Conservation (phyloP, 2,113 vertebrate genomes). For the Erpornis zantholeuca region DNA sequence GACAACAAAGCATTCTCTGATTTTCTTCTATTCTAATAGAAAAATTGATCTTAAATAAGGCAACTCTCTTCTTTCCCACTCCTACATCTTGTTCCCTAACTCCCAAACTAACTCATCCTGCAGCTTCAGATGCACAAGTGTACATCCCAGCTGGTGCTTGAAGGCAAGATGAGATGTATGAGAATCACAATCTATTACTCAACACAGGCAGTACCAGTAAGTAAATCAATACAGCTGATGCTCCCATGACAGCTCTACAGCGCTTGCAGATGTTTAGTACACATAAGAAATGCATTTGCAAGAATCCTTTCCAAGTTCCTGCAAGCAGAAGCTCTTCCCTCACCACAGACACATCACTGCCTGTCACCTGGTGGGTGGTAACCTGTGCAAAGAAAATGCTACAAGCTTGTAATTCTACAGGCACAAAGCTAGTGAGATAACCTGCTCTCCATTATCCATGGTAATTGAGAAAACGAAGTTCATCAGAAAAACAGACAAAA, state of each 20-base stretch:
- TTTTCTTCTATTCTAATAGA: background rate
- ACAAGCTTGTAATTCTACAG: background rate
- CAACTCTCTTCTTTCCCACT: background rate
- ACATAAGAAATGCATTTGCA: background rate
- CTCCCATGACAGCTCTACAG: background rate
- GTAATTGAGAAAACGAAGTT: background rate
- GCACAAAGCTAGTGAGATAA: background rate
- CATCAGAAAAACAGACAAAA: background rate
- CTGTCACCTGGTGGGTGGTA: background rate
- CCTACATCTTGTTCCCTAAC: background rate
- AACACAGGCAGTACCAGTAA: background rate
- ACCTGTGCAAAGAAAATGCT: background rate
- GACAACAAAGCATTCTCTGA: background rate
- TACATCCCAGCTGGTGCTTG: background rate
- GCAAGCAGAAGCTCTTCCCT: background rate
- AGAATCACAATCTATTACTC: background rate
- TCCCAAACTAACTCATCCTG: background rate
- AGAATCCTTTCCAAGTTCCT: background rate
- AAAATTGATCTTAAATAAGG: background rate
- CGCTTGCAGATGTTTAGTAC: background rate
- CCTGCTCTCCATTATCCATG: background rate
- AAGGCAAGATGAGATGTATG: background rate
- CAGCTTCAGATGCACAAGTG: background rate
- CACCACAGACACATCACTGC: background rate
- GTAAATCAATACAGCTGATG: constrained; percentile 22